These are phyloP conservation scores for Lepidurus couesii DNA, from an alignment of 1,140 invertebrate genomes.

Conservation along the genomic window DNA sequence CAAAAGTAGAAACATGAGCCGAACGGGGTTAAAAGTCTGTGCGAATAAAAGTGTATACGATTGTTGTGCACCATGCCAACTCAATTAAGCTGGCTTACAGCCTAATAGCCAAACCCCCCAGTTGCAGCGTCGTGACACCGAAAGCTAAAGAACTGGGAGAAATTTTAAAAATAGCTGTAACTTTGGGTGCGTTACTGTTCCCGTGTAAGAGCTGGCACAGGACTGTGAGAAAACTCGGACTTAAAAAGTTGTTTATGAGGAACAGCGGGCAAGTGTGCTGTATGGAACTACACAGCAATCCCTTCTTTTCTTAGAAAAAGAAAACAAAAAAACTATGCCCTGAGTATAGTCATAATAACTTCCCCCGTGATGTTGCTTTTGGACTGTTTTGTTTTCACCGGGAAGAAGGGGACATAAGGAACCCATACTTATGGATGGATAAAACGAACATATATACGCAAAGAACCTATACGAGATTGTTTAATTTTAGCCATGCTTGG, in stretches of 20 bases:
- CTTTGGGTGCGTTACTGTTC: background rate
- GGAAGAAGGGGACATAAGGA: no score
- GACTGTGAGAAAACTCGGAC: background rate
- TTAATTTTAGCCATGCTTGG: background rate
- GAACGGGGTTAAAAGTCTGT: background rate
- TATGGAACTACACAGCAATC: background rate
- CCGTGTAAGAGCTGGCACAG: background rate
- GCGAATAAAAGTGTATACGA: background rate
- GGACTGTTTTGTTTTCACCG: no score
- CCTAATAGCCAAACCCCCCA: background rate
- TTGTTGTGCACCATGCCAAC: background rate
- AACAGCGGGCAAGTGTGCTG: background rate
- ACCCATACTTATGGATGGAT: no score
- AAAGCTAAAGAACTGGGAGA: background rate
- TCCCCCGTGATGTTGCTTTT: background rate
- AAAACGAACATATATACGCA: background rate
- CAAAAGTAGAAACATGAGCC: background rate
- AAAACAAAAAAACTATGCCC: background rate
- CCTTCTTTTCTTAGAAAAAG: background rate
- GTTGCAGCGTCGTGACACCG: background rate
- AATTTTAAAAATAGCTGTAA: background rate
- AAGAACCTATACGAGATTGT: background rate
- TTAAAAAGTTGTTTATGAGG: constrained; percentile 5
- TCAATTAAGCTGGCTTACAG: constrained; percentile 8
- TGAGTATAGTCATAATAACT: background rate